Conservation (phyloP, 2,797 vertebrate species). For the Lerista edwardsae region DNA sequence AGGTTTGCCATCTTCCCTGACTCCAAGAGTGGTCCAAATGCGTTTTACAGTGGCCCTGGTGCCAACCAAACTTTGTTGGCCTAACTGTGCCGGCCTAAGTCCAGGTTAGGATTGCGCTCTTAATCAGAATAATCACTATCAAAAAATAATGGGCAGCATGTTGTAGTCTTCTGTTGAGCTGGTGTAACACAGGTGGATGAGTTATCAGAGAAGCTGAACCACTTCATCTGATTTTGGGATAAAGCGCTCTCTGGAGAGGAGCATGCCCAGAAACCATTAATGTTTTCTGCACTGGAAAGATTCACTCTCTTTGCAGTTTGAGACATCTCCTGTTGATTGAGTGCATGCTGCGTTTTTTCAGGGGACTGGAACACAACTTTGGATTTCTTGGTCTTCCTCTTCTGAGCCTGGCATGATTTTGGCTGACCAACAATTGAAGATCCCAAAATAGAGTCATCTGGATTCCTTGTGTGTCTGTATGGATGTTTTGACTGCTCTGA, state of each 20-base stretch:
- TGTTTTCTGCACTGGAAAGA: constrained; percentile 2
- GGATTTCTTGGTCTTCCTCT: constrained; percentile 28
- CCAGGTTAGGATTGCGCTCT: too few species aligned
- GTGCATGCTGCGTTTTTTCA: constrained; percentile 27
- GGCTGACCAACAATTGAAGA: constrained; percentile 39
- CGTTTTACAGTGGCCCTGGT: too few species aligned
- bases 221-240: constrained; percentile 62
- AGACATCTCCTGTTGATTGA: constrained; percentile 34
- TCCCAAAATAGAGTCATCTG: constrained; percentile 26
- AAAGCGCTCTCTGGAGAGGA: constrained; percentile 47
- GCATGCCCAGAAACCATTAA: constrained; percentile 19
- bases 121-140: constrained; percentile 77
- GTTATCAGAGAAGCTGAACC: constrained; percentile 60
- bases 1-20: too few species aligned
- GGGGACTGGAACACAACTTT: not conserved
- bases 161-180: constrained; percentile 12
- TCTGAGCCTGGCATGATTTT: not conserved
- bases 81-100: too few species aligned
- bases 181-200: rapidly evolving
- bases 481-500: constrained; percentile 45
- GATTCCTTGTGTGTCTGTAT: constrained; percentile 14
- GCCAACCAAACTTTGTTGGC: too few species aligned
- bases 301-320: not conserved
- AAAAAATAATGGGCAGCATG: constrained; percentile 66
- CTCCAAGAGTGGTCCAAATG: too few species aligned